A percentile compares a stretch with the other conserved stretches of the same genome.
phyloP scores from a whole-genome alignment of 2,888 invertebrate genomes.

The Hyposoter didymator region DNA sequence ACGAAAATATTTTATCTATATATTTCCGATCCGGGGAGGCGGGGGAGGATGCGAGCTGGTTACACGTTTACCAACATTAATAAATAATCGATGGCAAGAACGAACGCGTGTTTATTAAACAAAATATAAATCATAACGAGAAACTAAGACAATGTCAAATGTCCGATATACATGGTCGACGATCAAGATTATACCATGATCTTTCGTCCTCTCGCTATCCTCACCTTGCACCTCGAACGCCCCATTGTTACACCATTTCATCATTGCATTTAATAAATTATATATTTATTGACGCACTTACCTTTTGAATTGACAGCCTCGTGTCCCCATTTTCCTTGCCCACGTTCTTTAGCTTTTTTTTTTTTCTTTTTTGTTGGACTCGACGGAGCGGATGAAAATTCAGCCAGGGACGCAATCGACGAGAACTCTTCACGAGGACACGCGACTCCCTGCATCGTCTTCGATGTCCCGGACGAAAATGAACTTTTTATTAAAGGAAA shows the following conservation, averaged over 20 bases:
- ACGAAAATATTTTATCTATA: constrained; percentile 84
- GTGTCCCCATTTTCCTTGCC: constrained; percentile 37
- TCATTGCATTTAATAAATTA: constrained; percentile 85
- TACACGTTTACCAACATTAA: constrained; percentile 29
- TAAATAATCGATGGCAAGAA: background rate
- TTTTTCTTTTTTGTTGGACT: no score
- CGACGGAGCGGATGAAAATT: no score
- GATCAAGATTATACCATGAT: constrained; percentile 67
- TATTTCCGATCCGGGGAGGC: constrained; percentile 82
- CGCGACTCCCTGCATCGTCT: no score
- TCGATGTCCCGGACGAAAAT: no score
- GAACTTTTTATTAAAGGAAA: no score
- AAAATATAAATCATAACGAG: background rate
- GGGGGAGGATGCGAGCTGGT: constrained; percentile 62
- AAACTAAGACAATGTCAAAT: background rate
- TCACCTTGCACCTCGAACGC: constrained; percentile 72
- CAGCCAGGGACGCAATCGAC: no score
- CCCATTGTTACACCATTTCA: constrained; percentile 84
- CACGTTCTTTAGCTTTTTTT: background rate
- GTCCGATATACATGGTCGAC: background rate
- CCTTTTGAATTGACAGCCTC: constrained; percentile 75
- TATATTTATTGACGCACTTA: constrained; percentile 83
- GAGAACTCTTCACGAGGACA: no score
- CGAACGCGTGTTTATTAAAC: no score
- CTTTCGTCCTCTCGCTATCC: constrained; percentile 71